These are phyloP conservation scores for Alcedo quadribrachys DNA, from an alignment of 2,797 vertebrate species.

Conservation along the genomic window DNA sequence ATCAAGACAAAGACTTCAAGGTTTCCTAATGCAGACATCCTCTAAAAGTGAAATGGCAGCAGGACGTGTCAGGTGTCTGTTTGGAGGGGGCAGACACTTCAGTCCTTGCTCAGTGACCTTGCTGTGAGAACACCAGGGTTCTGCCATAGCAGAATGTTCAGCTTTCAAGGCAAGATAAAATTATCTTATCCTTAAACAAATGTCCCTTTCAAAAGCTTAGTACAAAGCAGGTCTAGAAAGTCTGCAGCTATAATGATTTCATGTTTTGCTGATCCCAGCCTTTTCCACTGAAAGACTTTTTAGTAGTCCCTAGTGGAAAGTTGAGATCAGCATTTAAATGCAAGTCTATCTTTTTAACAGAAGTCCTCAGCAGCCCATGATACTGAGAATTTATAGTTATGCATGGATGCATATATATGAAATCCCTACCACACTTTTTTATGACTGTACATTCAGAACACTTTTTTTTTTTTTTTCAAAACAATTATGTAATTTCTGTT, in stretches of 20 bases:
- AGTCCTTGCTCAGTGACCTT: slow-evolving; percentile 24
- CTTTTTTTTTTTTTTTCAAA: neutral
- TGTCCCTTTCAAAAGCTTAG: slow-evolving; percentile 79
- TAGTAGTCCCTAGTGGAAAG: slow-evolving; percentile 80
- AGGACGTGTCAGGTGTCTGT: neutral
- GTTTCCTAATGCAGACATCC: neutral
- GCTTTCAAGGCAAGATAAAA: slow-evolving; percentile 64
- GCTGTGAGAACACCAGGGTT: neutral
- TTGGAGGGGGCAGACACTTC: neutral
- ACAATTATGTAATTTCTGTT: slow-evolving; percentile 29
- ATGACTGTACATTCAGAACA: slow-evolving; percentile 27
- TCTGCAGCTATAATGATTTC: slow-evolving; percentile 80
- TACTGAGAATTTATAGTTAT: slow-evolving; percentile 67
- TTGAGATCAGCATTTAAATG: slow-evolving; percentile 84
- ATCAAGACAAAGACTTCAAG: neutral
- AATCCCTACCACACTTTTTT: neutral
- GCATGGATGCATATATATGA: neutral
- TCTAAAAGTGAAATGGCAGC: neutral
- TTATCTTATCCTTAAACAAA: slow-evolving; percentile 81
- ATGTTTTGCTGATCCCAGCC: slow-evolving; percentile 82
- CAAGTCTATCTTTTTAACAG: slow-evolving; percentile 77
- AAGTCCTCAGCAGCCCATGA: slow-evolving; percentile 71
- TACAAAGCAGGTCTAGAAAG: slow-evolving; percentile 78
- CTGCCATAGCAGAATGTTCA: slow-evolving; percentile 46
- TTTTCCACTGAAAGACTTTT: slow-evolving; percentile 82